These are phyloP conservation scores for Acyrthosiphon pisum DNA, from an alignment of 1,140 invertebrate genomes.

Conservation along the genomic window DNA sequence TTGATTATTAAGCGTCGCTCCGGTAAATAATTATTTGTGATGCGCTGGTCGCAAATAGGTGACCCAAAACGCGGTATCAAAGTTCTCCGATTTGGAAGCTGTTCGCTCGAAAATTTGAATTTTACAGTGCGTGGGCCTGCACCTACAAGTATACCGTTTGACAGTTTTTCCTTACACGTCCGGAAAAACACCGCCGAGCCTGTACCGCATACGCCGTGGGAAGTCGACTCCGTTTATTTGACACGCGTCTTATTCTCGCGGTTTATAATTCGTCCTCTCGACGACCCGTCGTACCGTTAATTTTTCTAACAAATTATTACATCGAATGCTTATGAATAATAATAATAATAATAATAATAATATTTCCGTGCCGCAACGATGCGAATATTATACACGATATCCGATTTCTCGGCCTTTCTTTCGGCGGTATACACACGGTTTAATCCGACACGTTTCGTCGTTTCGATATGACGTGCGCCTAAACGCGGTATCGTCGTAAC, in stretches of 20 bases:
- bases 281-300: neutral
- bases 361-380: neutral
- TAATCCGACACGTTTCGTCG: constrained; percentile 6
- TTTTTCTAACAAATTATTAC: neutral
- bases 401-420: neutral
- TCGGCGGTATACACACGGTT: neutral
- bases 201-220: neutral
- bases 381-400: neutral
- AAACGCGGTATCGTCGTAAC: neutral
- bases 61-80: neutral
- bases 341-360: neutral
- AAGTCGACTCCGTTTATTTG: neutral
- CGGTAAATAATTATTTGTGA: no score
- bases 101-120: no score
- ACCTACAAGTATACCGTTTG: no score
- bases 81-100: neutral
- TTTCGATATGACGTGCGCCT: neutral
- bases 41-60: neutral
- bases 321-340: neutral
- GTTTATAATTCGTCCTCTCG: neutral
- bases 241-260: neutral
- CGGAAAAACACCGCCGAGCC: neutral
- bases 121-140: no score
- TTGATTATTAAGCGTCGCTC: no score
- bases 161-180: neutral